These are phyloP conservation scores for Cyclargus thomasi DNA, from an alignment of 1,140 invertebrate genomes.

Conservation along the genomic window DNA sequence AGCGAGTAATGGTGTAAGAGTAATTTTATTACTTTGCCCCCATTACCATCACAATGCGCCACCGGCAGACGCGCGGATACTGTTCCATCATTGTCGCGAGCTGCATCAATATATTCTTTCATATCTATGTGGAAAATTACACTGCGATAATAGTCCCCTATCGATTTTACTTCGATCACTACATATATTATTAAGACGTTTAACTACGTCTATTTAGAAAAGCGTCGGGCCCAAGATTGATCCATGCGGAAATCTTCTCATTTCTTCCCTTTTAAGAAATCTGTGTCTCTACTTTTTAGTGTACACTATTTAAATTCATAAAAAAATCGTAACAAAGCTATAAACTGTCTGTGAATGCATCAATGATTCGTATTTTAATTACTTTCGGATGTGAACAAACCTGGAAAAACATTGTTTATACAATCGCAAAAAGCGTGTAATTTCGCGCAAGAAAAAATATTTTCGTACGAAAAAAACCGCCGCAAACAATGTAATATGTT, in stretches of 20 bases:
- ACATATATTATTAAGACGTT: too few relatives aligned
- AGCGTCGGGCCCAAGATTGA: neutral
- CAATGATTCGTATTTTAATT: conserved; percentile 3
- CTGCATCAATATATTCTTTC: conserved; percentile 42
- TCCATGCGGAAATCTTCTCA: neutral
- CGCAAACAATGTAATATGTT: conserved; percentile 26
- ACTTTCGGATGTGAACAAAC: neutral
- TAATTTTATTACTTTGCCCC: conserved; percentile 75
- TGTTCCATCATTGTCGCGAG: conserved; percentile 42
- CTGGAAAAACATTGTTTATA: neutral
- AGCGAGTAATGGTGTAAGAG: conserved; percentile 70
- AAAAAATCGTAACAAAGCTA: neutral
- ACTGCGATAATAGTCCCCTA: neutral
- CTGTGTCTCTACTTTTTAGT: too few relatives aligned
- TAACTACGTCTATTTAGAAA: neutral
- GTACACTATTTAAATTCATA: too few relatives aligned
- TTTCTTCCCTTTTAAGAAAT: too few relatives aligned
- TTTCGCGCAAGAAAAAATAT: neutral
- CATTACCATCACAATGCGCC: conserved; percentile 71
- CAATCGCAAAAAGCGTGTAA: neutral
- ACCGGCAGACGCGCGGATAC: conserved; percentile 54
- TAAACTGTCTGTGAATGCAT: neutral
- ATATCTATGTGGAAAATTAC: neutral
- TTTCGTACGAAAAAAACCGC: neutral
- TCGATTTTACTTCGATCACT: neutral